These are phyloP conservation scores for Anabacerthia variegaticeps DNA, from an alignment of 2,797 vertebrate species.

Conservation along the genomic window DNA sequence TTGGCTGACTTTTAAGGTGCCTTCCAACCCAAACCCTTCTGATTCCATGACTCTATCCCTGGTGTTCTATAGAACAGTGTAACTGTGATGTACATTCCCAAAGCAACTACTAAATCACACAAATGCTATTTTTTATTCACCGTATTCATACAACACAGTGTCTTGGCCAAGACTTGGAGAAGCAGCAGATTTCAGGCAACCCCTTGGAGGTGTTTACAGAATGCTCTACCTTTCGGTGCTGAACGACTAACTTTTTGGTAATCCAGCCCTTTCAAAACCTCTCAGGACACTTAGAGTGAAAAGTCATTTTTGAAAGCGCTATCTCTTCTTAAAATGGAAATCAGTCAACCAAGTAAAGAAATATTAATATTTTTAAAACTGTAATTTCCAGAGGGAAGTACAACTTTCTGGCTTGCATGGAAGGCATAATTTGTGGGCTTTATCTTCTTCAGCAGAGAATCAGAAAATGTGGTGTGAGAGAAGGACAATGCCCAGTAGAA, in stretches of 20 bases:
- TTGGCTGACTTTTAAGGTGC: neutral
- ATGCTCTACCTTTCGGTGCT: neutral
- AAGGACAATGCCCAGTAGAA: neutral
- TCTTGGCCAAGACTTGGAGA: neutral
- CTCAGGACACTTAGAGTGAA: neutral
- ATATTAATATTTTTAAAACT: neutral
- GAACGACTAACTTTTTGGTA: neutral
- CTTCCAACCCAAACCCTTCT: neutral
- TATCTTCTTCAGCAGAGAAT: neutral
- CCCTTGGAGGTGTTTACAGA: neutral
- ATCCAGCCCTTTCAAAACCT: neutral
- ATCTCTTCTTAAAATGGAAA: neutral
- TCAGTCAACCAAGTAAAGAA: neutral
- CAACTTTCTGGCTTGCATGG: neutral
- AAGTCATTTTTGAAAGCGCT: neutral
- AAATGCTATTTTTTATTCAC: neutral
- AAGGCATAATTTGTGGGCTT: neutral
- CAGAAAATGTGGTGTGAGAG: neutral
- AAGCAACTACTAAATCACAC: neutral
- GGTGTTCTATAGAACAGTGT: neutral
- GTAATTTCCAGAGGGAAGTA: neutral
- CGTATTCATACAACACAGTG: neutral
- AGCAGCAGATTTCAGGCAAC: neutral
- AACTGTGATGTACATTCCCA: neutral
- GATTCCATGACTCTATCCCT: neutral